Percentiles rank a stretch among this genome's conserved stretches.
These are phyloP conservation scores for Formicarius rufipectus DNA, from an alignment of 2,113 vertebrate species.

Conservation along the genomic window DNA sequence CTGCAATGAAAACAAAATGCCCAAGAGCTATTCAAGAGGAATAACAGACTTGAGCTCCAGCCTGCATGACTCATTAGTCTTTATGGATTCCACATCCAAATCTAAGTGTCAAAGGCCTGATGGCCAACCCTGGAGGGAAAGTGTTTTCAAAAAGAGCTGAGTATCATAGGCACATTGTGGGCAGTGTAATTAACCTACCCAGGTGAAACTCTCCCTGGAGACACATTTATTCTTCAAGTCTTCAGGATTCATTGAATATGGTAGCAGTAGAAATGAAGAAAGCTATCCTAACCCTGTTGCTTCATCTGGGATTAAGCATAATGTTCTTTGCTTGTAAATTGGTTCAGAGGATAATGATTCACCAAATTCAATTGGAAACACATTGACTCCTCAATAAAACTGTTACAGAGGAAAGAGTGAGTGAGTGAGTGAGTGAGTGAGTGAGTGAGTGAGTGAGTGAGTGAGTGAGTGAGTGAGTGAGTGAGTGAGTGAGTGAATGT, in stretches of 20 bases:
- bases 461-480: too few relatives aligned
- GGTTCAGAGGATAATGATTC: not conserved
- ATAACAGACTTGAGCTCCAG: constrained; percentile 39
- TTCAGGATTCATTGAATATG: not conserved
- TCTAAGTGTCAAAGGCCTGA: not conserved
- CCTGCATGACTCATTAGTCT: constrained; percentile 48
- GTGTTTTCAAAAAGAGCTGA: constrained; percentile 8
- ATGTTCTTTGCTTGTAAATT: not conserved
- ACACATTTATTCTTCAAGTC: not conserved
- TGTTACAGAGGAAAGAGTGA: not conserved
- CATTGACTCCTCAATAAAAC: not conserved
- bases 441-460: too few relatives aligned
- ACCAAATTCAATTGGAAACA: not conserved
- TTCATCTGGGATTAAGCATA: not conserved
- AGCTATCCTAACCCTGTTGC: not conserved
- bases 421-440: too few relatives aligned
- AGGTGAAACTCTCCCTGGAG: constrained; percentile 11
- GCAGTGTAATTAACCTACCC: constrained; percentile 8
- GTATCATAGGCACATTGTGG: not conserved
- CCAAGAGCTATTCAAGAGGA: constrained; percentile 48
- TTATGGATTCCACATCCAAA: constrained; percentile 42
- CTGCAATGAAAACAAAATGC: constrained; percentile 65
- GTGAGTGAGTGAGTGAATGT: too few relatives aligned
- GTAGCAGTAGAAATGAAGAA: not conserved
- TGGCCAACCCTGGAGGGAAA: not conserved